These are phyloP conservation scores for Momotus momota DNA, from an alignment of 2,797 vertebrate species.

Conservation along the genomic window DNA sequence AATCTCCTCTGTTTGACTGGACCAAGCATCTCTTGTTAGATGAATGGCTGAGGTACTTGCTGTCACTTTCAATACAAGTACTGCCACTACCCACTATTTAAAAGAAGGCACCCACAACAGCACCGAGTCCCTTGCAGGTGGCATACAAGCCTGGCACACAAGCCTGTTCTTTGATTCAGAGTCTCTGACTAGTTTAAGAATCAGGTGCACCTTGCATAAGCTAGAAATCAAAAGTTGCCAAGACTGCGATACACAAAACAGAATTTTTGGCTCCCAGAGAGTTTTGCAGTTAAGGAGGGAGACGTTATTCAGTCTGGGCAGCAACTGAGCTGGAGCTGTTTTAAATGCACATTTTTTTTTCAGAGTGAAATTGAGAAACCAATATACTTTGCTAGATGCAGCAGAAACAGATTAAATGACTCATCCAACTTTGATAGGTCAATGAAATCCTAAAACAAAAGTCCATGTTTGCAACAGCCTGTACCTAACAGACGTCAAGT, in stretches of 20 bases:
- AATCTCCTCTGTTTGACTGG: background rate
- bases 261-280: background rate
- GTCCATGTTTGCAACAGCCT: background rate
- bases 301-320: background rate
- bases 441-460: background rate
- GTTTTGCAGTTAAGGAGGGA: background rate
- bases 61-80: background rate
- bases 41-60: background rate
- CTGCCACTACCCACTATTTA: background rate
- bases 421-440: background rate
- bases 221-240: background rate
- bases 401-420: background rate
- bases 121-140: background rate
- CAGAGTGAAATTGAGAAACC: background rate
- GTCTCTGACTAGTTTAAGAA: background rate
- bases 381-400: background rate
- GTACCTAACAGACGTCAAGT: background rate
- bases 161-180: background rate
- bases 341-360: background rate
- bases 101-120: background rate
- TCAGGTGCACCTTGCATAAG: background rate
- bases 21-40: background rate
- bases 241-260: background rate
- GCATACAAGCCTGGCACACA: background rate
- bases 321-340: conserved; percentile 3